These are phyloP conservation scores for Pelodiscus sinensis DNA, from an alignment of 2,113 vertebrate species.

Conservation along the genomic window DNA sequence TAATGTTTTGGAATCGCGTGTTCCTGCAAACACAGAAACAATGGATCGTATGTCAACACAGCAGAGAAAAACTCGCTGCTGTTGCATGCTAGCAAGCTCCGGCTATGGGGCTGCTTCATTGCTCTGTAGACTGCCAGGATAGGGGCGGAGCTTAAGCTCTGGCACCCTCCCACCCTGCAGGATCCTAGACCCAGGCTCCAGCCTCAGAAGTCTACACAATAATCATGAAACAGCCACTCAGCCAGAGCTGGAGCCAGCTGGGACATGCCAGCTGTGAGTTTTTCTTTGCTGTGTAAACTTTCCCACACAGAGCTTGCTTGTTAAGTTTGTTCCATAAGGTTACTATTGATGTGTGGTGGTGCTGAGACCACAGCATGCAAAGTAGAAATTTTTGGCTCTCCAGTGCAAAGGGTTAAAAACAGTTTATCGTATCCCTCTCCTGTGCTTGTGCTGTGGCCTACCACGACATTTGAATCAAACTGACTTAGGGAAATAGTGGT, in stretches of 20 bases:
- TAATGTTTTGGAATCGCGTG: not conserved
- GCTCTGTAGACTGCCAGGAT: not conserved
- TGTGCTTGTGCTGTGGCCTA: not conserved
- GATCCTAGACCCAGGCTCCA: not conserved
- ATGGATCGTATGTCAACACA: not conserved
- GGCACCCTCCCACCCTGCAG: not conserved
- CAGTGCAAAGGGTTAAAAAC: rapidly evolving
- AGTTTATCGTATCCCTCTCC: not conserved
- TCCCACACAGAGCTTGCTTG: not conserved
- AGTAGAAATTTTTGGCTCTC: rapidly evolving
- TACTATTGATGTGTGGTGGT: not conserved
- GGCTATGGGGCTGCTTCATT: not conserved
- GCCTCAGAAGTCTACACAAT: not conserved
- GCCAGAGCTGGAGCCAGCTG: not conserved
- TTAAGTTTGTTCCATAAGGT: not conserved
- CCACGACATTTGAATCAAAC: no score
- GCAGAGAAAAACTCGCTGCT: not conserved
- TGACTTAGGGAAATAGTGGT: rapidly evolving
- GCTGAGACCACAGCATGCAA: rapidly evolving
- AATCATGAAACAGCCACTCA: not conserved
- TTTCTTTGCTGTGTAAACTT: no score
- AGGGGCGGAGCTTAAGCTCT: not conserved
- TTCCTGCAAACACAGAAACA: not conserved
- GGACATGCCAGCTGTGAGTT: rapidly evolving
- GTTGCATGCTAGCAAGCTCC: not conserved